These are phyloP conservation scores for Xenopus tropicalis DNA, from an alignment of 2,113 vertebrate genomes.

Conservation along the genomic window UCB_Xtro_10.0 CM004444.2:168907501-168908000, in stretches of 20 bases:
- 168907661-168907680: constrained; percentile 72
- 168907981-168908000: constrained; percentile 94
- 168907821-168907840: no score
- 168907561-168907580: constrained; percentile 58
- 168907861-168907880: constrained; percentile 60
- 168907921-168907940: constrained; percentile 86
- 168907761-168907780: constrained; percentile 78
- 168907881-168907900: constrained; percentile 94
- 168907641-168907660: constrained; percentile 68
- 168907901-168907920: constrained; percentile 94
- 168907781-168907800: background rate
- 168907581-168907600: constrained; percentile 90
- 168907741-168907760: constrained; percentile 87
- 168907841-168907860: no score
- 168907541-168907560: no score
- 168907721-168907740: constrained; percentile 83
- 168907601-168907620: constrained; percentile 92
- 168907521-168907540: no score
- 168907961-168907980: constrained; percentile 92
- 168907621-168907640: constrained; percentile 92
- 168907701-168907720: constrained; percentile 56
- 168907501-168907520: no score
- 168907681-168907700: constrained; percentile 67
- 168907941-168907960: constrained; percentile 90
- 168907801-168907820: no score